These are phyloP conservation scores for Eulemur albifrons DNA, from an alignment of 2,797 vertebrate species.

Conservation along the genomic window DNA sequence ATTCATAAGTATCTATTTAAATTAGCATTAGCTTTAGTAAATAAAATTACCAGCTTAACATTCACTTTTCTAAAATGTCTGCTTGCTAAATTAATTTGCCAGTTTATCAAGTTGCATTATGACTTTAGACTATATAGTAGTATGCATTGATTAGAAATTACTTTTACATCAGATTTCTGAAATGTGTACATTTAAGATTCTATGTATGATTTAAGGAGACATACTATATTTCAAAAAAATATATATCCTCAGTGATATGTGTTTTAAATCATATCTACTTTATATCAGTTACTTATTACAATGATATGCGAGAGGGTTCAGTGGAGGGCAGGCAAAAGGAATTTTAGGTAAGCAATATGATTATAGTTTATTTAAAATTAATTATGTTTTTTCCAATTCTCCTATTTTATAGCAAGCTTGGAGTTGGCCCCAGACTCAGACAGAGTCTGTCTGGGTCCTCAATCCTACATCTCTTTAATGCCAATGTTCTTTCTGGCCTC, in stretches of 20 bases:
- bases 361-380: conserved; percentile 42
- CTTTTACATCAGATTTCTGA: conserved; percentile 38
- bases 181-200: conserved; percentile 18
- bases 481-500: not conserved
- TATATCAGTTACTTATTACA: not conserved
- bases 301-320: not conserved
- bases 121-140: conserved; percentile 41
- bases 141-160: conserved; percentile 32
- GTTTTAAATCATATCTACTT: not conserved
- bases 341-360: not conserved
- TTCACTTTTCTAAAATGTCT: conserved; percentile 67
- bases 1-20: conserved; percentile 71
- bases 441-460: not conserved
- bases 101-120: conserved; percentile 52
- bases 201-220: not conserved
- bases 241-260: not conserved
- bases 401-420: not conserved
- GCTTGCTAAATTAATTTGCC: conserved; percentile 62
- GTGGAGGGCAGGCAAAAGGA: not conserved
- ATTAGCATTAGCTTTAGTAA: conserved; percentile 73
- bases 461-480: not conserved
- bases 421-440: not conserved
- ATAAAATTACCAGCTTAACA: conserved; percentile 73
- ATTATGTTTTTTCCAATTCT: conserved; percentile 39
- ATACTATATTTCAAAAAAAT: conserved; percentile 4